Conservation (phyloP, 2,888 invertebrate genomes). For the Epinotia demarniana region DNA sequence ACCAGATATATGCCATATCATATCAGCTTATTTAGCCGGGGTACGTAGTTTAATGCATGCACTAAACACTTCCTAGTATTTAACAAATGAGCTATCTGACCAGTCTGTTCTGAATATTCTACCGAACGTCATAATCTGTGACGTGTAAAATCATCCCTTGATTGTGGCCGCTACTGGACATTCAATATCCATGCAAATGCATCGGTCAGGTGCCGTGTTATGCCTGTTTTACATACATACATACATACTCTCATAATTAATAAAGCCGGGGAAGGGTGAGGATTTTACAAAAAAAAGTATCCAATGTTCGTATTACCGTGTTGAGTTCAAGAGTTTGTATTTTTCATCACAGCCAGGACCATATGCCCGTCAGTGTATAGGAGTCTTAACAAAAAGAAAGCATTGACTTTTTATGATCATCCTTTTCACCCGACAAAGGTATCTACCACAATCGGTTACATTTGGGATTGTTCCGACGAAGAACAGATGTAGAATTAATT, state of each 20-base stretch:
- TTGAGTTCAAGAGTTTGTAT: neutral
- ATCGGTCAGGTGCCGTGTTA: slow-evolving; percentile 55
- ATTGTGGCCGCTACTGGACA: slow-evolving; percentile 75
- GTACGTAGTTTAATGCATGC: neutral
- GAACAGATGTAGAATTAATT: too few relatives aligned
- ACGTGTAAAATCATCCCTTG: slow-evolving; percentile 75
- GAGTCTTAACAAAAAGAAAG: neutral
- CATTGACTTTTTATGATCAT: too few relatives aligned
- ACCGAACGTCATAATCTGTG: slow-evolving; percentile 58
- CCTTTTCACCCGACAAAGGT: neutral
- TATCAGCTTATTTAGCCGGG: neutral
- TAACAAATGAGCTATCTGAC: neutral
- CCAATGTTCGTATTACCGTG: neutral
- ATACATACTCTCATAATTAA: slow-evolving; percentile 44
- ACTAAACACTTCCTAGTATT: neutral
- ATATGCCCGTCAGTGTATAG: neutral
- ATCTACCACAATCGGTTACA: too few relatives aligned
- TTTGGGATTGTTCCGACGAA: too few relatives aligned
- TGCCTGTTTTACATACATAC: slow-evolving; percentile 49
- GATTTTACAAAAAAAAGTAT: slow-evolving; percentile 4
- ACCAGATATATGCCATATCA: too few relatives aligned
- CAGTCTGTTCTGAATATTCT: slow-evolving; percentile 5
- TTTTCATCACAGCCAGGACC: neutral
- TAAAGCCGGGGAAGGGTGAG: slow-evolving; percentile 25
- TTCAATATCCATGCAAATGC: slow-evolving; percentile 83